Percentiles rank a stretch among this genome's conserved stretches.
Conservation (phyloP, 2,888 invertebrate species). For the Ichneumoninae sp. region DNA sequence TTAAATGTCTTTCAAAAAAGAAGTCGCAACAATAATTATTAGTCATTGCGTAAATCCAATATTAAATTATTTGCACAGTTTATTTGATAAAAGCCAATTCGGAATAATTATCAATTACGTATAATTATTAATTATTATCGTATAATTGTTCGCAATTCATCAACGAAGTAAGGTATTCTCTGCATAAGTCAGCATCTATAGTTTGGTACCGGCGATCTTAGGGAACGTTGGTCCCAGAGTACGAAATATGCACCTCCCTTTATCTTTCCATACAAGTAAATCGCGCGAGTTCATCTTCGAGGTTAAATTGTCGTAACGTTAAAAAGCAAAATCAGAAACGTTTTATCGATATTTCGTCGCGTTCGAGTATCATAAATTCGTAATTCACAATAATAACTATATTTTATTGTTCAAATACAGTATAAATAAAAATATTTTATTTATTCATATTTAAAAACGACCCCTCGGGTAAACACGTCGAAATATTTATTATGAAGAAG, state of each 20-base stretch:
- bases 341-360: too few relatives aligned
- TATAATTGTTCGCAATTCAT: too few relatives aligned
- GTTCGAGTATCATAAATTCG: neutral
- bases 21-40: neutral
- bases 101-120: too few relatives aligned
- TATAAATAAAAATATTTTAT: conserved; percentile 59
- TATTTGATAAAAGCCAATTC: neutral
- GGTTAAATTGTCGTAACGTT: too few relatives aligned
- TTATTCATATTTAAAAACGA: conserved; percentile 13
- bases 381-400: conserved; percentile 24
- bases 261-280: neutral
- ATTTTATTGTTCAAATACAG: conserved; percentile 57
- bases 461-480: neutral
- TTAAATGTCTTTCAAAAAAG: neutral
- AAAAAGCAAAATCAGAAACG: too few relatives aligned
- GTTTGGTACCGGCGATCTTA: neutral
- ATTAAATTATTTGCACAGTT: neutral
- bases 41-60: neutral
- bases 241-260: conserved; percentile 1
- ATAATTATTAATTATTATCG: too few relatives aligned
- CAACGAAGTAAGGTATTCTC: too few relatives aligned
- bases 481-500: conserved; percentile 37
- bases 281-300: too few relatives aligned
- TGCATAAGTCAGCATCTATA: too few relatives aligned
- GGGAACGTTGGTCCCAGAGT: neutral